Evolutionary conservation across 1,140 invertebrate species (phyloP).

Genomic region (Matsumurasca onukii): DNA sequence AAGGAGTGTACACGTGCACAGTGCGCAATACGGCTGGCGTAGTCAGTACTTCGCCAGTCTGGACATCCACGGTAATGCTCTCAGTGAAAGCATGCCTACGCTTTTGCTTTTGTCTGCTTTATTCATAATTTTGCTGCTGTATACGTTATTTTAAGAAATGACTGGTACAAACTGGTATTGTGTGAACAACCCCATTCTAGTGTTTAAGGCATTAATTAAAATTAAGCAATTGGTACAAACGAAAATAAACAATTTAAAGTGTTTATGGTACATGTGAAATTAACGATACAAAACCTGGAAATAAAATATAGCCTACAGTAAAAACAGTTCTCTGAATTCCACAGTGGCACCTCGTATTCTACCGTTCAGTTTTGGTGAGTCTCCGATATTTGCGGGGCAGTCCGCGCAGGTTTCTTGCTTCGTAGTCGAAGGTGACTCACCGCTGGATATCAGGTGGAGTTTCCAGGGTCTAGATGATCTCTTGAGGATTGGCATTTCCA

Average conservation of each 20-base stretch:
- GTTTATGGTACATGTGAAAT: too few species aligned
- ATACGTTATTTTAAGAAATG: background rate
- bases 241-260: too few species aligned
- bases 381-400: conserved; percentile 56
- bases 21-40: conserved; percentile 74
- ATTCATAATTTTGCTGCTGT: conserved; percentile 12
- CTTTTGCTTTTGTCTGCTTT: conserved; percentile 47
- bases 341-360: conserved; percentile 53
- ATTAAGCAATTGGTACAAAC: background rate
- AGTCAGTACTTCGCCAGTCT: conserved; percentile 65
- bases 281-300: background rate
- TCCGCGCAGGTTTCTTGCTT: conserved; percentile 69
- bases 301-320: background rate
- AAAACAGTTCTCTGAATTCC: background rate
- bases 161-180: conserved; percentile 12
- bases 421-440: conserved; percentile 66
- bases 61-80: conserved; percentile 61
- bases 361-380: conserved; percentile 54
- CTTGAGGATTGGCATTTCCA: conserved; percentile 35
- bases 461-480: conserved; percentile 43
- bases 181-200: conserved; percentile 23
- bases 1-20: conserved; percentile 67
- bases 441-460: conserved; percentile 65
- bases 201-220: background rate
- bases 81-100: conserved; percentile 2